A percentile compares a stretch with the other conserved stretches of the same genome.
Conservation (phyloP, 2,888 invertebrate species). For the Drosophila neotestacea region DNA sequence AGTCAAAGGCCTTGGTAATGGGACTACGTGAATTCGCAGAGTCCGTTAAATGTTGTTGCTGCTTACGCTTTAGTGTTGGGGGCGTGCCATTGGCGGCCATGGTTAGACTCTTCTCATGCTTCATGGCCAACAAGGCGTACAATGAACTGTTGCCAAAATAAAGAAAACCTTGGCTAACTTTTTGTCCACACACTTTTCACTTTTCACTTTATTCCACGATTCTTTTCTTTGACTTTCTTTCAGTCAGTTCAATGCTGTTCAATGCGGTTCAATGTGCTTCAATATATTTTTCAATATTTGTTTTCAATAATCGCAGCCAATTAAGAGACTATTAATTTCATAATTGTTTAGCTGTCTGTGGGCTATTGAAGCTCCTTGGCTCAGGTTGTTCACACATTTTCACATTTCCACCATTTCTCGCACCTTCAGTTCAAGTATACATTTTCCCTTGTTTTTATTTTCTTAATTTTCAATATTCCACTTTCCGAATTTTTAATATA, state of each 20-base stretch:
- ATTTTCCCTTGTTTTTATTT: slow-evolving; percentile 19
- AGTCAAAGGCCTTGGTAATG: slow-evolving; percentile 84
- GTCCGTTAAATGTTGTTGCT: slow-evolving; percentile 44
- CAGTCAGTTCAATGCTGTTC: slow-evolving; percentile 61
- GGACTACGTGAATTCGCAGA: slow-evolving; percentile 77
- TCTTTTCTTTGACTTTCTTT: slow-evolving; percentile 3
- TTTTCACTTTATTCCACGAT: slow-evolving; percentile 8
- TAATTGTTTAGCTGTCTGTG: slow-evolving; percentile 62
- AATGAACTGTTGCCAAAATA: slow-evolving; percentile 41
- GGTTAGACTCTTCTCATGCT: slow-evolving; percentile 75
- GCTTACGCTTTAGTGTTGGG: slow-evolving; percentile 41
- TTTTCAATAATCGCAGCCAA: slow-evolving; percentile 64
- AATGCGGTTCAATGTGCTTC: slow-evolving; percentile 27
- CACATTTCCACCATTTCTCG: slow-evolving; percentile 51
- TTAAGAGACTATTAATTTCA: slow-evolving; percentile 76
- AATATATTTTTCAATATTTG: slow-evolving; percentile 17
- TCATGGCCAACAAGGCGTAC: slow-evolving; percentile 65
- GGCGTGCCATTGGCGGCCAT: slow-evolving; percentile 54
- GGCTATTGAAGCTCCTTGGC: slow-evolving; percentile 56
- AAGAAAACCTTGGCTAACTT: slow-evolving; percentile 7
- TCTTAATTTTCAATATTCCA: slow-evolving; percentile 25
- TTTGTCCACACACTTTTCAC: slow-evolving; percentile 28
- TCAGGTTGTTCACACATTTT: slow-evolving; percentile 71
- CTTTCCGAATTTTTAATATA: slow-evolving; percentile 3
- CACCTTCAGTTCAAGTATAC: slow-evolving; percentile 42